Evolutionary conservation across 2,113 vertebrate species (phyloP), one percentile per base, ranked within the genome.

Genomic region (Pygoscelis antarcticus): DNA sequence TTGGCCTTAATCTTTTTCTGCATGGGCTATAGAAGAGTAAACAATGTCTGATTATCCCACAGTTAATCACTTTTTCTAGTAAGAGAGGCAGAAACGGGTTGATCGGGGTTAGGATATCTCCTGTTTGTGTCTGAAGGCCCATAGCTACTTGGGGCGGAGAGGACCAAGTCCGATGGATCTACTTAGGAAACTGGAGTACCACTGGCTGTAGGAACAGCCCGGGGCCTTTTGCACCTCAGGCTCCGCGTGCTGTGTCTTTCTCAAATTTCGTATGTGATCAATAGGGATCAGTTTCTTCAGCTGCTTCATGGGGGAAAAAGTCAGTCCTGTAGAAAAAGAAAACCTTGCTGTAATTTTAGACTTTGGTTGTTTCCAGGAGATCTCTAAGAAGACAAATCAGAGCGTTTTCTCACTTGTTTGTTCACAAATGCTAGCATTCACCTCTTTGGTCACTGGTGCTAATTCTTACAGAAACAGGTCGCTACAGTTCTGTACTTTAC

Each of bases 1-100:
- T 91, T 96, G 87, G 70, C 94, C 94, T 95, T 97, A 97, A 97
- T 97, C 93, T 91, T 95, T 86, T 89, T 92, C 83, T 91, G 36
- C 74, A 51, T 90, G 79, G 74, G 62, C 62, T 83, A 36, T 15
- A 74, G 62, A 58, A 87, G 75, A 85, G 94, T 96, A 96, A 96
- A 93, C 93, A 94, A 83, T 91, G 89, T 83, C 95, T 96, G 93
- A 95, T 97, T 94, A 97, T 95, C 87, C 81, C 34, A 85, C 54
- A 70, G 89, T 83, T 95, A 97, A 97, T 97, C 94, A 46, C 32
- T 93, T 95, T 94, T 94, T 81, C 89, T 44, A 55, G 58, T 76
- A 93, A 69, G 65, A 74, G 79, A 58, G 29, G 62, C 42, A 89
- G 87, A 89, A 92, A 46, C 44, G 65, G 94, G 84, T 94, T 94